Percentiles rank a stretch among this genome's conserved stretches.
Evolutionary conservation across 2,888 invertebrate genomes (phyloP).

Genomic region (Rhogogaster chlorosoma): DNA sequence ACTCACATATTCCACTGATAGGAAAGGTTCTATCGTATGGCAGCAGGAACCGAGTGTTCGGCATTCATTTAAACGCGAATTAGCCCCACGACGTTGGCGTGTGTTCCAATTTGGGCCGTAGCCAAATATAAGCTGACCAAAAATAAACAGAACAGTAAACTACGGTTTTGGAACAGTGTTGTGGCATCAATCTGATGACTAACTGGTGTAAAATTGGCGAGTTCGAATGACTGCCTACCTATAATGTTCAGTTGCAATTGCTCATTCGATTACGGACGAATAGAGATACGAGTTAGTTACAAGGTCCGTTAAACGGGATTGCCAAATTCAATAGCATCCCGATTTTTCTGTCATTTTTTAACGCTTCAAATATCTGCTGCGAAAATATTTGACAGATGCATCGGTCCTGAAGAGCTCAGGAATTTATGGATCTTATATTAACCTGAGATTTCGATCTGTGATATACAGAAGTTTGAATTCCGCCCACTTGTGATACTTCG

Average conservation of each 20-base stretch:
- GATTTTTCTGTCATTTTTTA: neutral
- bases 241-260: neutral
- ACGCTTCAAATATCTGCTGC: no score
- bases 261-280: neutral
- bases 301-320: slow-evolving; percentile 1
- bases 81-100: slow-evolving; percentile 13
- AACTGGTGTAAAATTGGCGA: slow-evolving; percentile 43
- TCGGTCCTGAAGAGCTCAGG: no score
- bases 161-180: slow-evolving; percentile 33
- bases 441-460: neutral
- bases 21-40: neutral
- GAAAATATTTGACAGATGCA: neutral
- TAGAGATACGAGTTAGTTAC: slow-evolving; percentile 5
- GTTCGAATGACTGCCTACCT: slow-evolving; percentile 15
- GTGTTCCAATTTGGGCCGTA: slow-evolving; percentile 31
- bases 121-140: slow-evolving; percentile 30
- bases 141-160: slow-evolving; percentile 37
- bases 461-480: neutral
- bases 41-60: neutral
- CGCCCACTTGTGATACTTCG: neutral
- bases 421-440: neutral
- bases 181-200: slow-evolving; percentile 42
- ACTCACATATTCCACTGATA: neutral
- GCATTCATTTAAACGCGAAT: neutral
- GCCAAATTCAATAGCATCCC: neutral